phyloP scores from a whole-genome alignment of 1,140 invertebrate species.

The Pseudachorutes palmiensis region DNA sequence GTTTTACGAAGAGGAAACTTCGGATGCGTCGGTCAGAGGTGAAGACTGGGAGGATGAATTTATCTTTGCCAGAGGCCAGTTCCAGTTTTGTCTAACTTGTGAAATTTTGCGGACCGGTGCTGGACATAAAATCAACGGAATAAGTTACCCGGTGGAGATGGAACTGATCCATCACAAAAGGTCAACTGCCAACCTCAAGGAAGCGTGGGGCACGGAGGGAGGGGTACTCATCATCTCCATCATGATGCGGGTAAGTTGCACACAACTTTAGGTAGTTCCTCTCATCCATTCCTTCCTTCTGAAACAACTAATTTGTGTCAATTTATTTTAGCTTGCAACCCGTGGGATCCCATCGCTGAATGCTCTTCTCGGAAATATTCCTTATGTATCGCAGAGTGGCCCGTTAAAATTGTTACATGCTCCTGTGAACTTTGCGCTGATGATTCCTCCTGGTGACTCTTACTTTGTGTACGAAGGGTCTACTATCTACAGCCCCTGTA shows the following conservation, averaged over 20 bases:
- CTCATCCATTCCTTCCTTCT: background rate
- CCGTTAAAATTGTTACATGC: background rate
- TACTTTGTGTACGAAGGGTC: background rate
- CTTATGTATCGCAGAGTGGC: background rate
- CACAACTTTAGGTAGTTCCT: background rate
- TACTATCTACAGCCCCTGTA: background rate
- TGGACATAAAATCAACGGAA: background rate
- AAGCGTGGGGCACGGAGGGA: background rate
- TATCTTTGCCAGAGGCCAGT: background rate
- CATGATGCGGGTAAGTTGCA: background rate
- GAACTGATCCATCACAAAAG: background rate
- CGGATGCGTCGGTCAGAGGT: background rate
- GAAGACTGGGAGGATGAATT: slow-evolving; percentile 1
- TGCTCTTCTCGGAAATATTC: background rate
- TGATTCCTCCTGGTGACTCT: background rate
- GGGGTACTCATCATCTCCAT: slow-evolving; percentile 3
- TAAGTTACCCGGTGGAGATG: background rate
- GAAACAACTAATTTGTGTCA: too few species aligned
- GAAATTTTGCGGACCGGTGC: background rate
- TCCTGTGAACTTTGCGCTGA: background rate
- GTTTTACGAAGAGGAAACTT: background rate
- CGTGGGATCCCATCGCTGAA: background rate
- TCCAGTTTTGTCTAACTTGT: background rate
- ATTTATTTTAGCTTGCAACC: background rate
- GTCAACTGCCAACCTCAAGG: background rate